Evolutionary conservation across 1,140 invertebrate species (phyloP), one percentile per base, ranked within the genome.

Genomic region (Mesaphorura yosii): DNA sequence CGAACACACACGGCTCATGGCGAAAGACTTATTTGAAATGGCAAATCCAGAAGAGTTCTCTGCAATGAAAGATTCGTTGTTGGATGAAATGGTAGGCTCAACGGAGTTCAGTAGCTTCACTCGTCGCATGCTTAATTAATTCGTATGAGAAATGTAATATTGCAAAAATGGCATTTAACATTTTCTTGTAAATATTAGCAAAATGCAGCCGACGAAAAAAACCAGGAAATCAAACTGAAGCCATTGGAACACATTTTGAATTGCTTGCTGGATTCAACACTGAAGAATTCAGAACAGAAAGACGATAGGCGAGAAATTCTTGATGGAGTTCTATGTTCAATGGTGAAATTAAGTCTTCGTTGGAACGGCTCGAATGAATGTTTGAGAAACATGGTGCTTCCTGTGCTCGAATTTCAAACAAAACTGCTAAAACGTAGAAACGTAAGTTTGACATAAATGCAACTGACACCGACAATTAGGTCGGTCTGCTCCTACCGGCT

Each of bases 351-450:
- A n/a, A 25, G 39, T 12, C 7, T 51, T n/a, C 23, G 40, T 3
- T 59, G 57, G 57, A 40, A 48, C 28, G 17, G 27, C 14, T 47
- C 12, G 15, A 2, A 19, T 29, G 27, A 20, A 5, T 60, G 46
- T 48, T 20, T 57, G 7, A 3, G n/a, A 5, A 47, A 48, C 17
- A 22, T 52, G 17, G 44, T 51, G 2, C 1, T 57, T 26, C 54
- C 57, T 17, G 34, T 49, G 22, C 10, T 57, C 1, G 12, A 52
- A 5, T 55, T 62, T 34, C 60, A 62, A 50, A 38, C 37, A 0
- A 48, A 51, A 19, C 26, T 62, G n/a, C 40, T 62, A 10, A 40
- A 48, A 27, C 44, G 60, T 37, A 26, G 51, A 51, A 48, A 51
- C 15, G 57, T 59, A 54, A 54, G 10, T 34, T 34, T 34, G 31